A percentile compares a stretch with the other conserved stretches of the same genome.
phyloP scores from a whole-genome alignment of 2,113 vertebrate genomes.

The Petromus typicus region DNA sequence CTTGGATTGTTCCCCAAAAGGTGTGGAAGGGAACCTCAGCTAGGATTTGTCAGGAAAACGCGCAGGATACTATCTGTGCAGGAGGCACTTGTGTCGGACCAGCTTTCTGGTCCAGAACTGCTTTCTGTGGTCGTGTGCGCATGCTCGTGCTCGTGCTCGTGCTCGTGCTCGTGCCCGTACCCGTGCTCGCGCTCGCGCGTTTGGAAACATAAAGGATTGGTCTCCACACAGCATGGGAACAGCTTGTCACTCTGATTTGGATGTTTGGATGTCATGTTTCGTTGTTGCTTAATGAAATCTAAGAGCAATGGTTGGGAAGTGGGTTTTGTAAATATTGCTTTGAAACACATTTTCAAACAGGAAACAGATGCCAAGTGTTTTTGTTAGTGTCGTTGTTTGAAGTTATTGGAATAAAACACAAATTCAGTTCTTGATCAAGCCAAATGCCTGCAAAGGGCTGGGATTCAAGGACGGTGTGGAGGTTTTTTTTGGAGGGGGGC shows the following conservation, averaged over 20 bases:
- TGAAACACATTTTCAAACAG: slow-evolving; percentile 59
- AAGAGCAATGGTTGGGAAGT: slow-evolving; percentile 61
- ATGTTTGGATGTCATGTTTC: slow-evolving; percentile 41
- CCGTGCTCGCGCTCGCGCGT: not conserved
- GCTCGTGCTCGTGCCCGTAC: too few relatives aligned
- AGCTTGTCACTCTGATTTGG: slow-evolving; percentile 49
- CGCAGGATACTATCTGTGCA: not conserved
- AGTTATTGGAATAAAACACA: slow-evolving; percentile 41
- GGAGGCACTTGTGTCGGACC: not conserved
- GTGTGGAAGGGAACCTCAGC: not conserved
- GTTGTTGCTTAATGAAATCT: slow-evolving; percentile 60
- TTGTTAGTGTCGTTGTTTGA: slow-evolving; percentile 47
- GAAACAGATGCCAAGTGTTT: slow-evolving; percentile 72
- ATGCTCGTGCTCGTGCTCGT: too few relatives aligned
- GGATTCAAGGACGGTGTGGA: too few relatives aligned
- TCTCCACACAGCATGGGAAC: not conserved
- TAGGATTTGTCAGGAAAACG: not conserved
- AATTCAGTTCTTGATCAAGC: not conserved
- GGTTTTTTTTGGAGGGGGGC: too few relatives aligned
- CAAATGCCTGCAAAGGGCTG: not conserved
- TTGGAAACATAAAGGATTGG: slow-evolving; percentile 26
- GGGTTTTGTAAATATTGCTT: slow-evolving; percentile 69
- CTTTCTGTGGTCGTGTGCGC: too few relatives aligned
- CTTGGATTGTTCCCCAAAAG: not conserved
- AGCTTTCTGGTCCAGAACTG: not conserved